phyloP scores from a whole-genome alignment of 1,140 invertebrate genomes.

The Bactericera cockerelli region DNA sequence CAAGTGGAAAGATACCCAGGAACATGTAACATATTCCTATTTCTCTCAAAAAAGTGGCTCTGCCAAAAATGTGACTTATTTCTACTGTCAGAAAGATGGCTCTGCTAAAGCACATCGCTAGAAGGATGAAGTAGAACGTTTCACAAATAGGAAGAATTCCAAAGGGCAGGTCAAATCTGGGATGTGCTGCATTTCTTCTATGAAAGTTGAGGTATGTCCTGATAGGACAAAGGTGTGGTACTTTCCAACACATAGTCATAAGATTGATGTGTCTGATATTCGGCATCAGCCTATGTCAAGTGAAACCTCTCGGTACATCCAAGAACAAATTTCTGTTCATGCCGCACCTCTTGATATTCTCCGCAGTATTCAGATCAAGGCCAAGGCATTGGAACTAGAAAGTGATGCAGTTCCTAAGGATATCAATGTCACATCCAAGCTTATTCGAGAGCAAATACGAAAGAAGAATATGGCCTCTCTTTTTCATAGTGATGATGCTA shows the following conservation, averaged over 20 bases:
- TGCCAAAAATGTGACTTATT: neutral
- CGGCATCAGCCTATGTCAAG: neutral
- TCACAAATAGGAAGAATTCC: neutral
- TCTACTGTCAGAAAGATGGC: constrained; percentile 6
- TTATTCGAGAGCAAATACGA: neutral
- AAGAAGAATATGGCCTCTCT: neutral
- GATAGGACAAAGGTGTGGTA: neutral
- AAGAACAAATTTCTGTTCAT: neutral
- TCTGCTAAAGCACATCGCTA: neutral
- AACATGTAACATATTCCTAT: constrained; percentile 1
- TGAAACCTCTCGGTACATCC: neutral
- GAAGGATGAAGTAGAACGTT: neutral
- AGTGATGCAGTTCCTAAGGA: neutral
- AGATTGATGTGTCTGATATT: neutral
- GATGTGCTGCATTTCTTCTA: neutral
- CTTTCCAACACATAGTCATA: constrained; percentile 3
- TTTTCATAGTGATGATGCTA: neutral
- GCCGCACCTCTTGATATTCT: neutral
- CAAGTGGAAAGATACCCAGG: constrained; percentile 4
- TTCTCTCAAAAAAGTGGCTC: neutral
- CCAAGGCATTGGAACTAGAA: neutral
- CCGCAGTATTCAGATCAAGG: neutral
- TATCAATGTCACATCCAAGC: neutral
- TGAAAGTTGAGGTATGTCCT: neutral
- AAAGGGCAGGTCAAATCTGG: neutral